Evolutionary conservation across 2,113 vertebrate species (phyloP).

Genomic region (Ctenomys sociabilis): DNA sequence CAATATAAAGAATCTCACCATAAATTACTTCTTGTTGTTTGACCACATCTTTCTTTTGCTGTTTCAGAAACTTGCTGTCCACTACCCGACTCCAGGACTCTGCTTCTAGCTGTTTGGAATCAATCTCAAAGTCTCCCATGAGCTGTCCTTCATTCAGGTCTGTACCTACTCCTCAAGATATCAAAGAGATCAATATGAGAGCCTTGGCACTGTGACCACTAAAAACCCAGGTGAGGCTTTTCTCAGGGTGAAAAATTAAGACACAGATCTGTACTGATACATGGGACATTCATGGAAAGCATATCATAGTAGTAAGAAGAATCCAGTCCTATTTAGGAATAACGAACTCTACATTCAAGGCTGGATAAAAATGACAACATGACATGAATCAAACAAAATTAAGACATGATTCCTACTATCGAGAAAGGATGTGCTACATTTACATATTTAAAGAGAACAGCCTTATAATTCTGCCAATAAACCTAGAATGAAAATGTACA

Average conservation of each 20-base stretch:
- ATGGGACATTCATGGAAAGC: neutral
- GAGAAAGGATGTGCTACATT: neutral
- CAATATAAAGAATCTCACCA: constrained; percentile 84
- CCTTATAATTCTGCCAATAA: neutral
- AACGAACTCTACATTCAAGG: neutral
- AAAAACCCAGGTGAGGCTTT: neutral
- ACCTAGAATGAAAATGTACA: neutral
- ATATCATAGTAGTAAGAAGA: neutral
- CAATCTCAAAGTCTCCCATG: constrained; percentile 95
- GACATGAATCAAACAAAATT: neutral
- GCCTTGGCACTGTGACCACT: neutral
- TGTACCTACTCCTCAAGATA: constrained; percentile 91
- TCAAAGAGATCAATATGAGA: constrained; percentile 45
- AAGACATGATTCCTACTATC: neutral
- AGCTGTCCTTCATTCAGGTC: constrained; percentile 98
- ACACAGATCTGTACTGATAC: neutral
- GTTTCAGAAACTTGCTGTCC: constrained; percentile 92
- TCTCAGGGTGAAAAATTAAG: neutral
- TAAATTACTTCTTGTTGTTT: constrained; percentile 98
- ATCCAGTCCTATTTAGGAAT: neutral
- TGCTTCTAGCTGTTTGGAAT: constrained; percentile 93
- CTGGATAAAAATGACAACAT: neutral
- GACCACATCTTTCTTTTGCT: constrained; percentile 93
- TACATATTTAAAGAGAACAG: neutral
- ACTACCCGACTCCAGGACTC: constrained; percentile 96